Evolutionary conservation across 2,888 invertebrate genomes (phyloP).

Genomic region (Sclerodermus sp.): DNA sequence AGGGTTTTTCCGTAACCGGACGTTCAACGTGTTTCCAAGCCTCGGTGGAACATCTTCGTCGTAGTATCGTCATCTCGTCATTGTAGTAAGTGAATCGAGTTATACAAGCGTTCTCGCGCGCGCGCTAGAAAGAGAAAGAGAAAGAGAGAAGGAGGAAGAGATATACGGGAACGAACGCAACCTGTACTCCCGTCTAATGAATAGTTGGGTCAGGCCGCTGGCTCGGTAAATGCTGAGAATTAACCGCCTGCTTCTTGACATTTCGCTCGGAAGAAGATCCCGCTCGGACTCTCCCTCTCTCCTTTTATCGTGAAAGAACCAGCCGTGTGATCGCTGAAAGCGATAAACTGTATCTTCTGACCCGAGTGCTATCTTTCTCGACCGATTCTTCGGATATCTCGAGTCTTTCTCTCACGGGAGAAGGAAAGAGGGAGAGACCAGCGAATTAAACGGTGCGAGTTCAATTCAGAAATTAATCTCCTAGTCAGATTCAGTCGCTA

Average conservation of each 20-base stretch:
- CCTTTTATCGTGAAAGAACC: slow-evolving; percentile 7
- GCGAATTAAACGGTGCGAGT: too few species aligned
- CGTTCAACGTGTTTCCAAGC: too few species aligned
- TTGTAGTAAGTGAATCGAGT: slow-evolving; percentile 39
- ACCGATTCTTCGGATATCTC: too few species aligned
- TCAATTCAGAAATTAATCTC: too few species aligned
- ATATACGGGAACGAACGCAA: slow-evolving; percentile 30
- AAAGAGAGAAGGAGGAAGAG: background rate
- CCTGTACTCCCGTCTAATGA: slow-evolving; percentile 45
- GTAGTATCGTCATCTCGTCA: too few species aligned
- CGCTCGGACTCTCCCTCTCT: slow-evolving; percentile 8
- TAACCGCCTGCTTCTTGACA: slow-evolving; percentile 51
- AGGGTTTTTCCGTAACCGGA: too few species aligned
- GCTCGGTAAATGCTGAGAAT: slow-evolving; percentile 44
- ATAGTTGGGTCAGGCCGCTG: slow-evolving; percentile 41
- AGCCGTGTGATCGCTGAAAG: slow-evolving; percentile 4
- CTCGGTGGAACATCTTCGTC: too few species aligned
- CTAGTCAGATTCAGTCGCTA: too few species aligned
- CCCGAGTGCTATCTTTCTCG: too few species aligned
- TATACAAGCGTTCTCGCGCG: slow-evolving; percentile 26
- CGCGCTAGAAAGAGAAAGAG: slow-evolving; percentile 7
- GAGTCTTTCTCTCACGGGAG: background rate
- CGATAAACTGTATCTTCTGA: too few species aligned
- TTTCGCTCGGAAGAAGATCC: slow-evolving; percentile 45
- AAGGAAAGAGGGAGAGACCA: too few species aligned